phyloP scores from a whole-genome alignment of 1,140 invertebrate species.

The Zelostemma sp. region DNA sequence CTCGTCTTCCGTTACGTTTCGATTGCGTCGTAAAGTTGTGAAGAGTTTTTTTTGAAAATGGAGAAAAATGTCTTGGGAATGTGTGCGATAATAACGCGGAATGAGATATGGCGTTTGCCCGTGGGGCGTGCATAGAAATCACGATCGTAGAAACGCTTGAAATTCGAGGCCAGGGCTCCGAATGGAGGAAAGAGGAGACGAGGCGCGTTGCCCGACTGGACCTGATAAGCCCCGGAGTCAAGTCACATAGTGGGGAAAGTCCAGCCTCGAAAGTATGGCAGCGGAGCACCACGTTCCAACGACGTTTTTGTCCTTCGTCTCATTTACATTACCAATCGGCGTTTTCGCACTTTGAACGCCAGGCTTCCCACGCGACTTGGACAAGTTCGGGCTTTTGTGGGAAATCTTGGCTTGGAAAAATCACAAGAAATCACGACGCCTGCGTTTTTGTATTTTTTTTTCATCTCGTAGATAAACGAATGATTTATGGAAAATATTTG shows the following conservation, averaged over 20 bases:
- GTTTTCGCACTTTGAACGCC: no score
- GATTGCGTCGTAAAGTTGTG: no score
- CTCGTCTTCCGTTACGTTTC: no score
- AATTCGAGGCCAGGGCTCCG: conserved; percentile 26
- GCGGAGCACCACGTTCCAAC: background rate
- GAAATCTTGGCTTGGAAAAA: background rate
- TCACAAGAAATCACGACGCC: background rate
- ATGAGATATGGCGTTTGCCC: conserved; percentile 7
- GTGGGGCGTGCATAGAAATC: conserved; percentile 19
- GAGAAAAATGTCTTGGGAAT: background rate
- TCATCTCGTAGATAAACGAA: no score
- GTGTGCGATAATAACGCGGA: background rate
- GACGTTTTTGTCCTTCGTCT: background rate
- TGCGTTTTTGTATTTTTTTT: no score
- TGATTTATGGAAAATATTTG: no score
- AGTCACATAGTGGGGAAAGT: conserved; percentile 42
- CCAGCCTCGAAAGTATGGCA: conserved; percentile 35
- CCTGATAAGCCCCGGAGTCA: conserved; percentile 20
- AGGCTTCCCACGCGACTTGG: no score
- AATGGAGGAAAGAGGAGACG: conserved; percentile 17
- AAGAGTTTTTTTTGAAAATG: background rate
- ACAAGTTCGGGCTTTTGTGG: no score
- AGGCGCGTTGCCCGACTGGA: conserved; percentile 12
- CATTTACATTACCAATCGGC: background rate
- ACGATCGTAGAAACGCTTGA: conserved; percentile 10